These are phyloP conservation scores for Enteromius viviparus DNA, from an alignment of 2,797 vertebrate genomes.

Conservation along the genomic window DNA sequence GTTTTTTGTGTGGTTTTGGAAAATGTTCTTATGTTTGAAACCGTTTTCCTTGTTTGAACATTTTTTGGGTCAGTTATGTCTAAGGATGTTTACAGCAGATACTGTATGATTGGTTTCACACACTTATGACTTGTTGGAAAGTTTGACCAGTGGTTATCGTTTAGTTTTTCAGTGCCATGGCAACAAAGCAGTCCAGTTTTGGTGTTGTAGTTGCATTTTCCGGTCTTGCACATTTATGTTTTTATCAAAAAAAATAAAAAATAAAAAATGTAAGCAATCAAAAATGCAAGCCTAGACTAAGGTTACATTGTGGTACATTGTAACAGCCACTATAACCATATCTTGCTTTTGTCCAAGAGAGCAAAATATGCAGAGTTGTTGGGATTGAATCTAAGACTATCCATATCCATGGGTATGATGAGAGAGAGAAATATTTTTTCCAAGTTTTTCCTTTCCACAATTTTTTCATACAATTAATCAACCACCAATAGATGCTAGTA, in stretches of 20 bases:
- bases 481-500: not conserved
- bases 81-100: not conserved
- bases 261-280: not conserved
- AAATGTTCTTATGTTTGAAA: constrained; percentile 5
- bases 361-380: not conserved
- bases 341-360: not conserved
- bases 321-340: not conserved
- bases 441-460: too few species aligned
- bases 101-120: constrained; percentile 38
- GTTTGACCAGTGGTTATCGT: constrained; percentile 67
- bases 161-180: constrained; percentile 65
- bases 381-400: not conserved
- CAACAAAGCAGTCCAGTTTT: constrained; percentile 38
- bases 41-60: not conserved
- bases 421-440: too few species aligned
- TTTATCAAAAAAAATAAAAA: not conserved
- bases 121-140: constrained; percentile 6
- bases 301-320: not conserved
- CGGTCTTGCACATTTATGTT: not conserved
- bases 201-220: not conserved
- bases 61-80: not conserved
- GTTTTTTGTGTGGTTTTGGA: constrained; percentile 53
- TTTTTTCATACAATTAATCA: not conserved
- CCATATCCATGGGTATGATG: not conserved
- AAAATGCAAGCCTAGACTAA: not conserved